A percentile compares a stretch with the other conserved stretches of the same genome.
Evolutionary conservation across 2,113 vertebrate species (phyloP).

Genomic region (Lagenorhynchus albirostris): DNA sequence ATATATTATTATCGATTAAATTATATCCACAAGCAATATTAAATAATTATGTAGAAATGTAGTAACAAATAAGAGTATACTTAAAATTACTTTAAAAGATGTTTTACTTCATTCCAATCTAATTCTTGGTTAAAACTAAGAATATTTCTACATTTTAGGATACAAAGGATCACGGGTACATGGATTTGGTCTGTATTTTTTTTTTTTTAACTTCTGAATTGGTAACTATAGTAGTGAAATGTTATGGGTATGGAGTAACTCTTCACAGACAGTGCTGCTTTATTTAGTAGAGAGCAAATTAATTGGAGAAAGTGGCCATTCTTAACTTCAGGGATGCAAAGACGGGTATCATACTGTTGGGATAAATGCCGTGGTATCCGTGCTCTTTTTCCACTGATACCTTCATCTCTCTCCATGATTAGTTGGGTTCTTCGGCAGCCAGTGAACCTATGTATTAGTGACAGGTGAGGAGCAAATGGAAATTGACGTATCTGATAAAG

Average conservation of each 20-base stretch:
- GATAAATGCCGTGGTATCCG: background rate
- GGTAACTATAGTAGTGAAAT: conserved; percentile 26
- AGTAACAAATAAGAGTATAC: conserved; percentile 66
- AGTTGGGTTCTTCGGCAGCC: background rate
- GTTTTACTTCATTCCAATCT: conserved; percentile 76
- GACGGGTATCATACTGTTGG: conserved; percentile 2
- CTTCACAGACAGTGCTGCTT: conserved; percentile 50
- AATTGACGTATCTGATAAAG: conserved; percentile 60
- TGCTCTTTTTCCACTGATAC: background rate
- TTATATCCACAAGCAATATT: conserved; percentile 81
- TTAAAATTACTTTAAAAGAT: conserved; percentile 74
- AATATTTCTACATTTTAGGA: conserved; percentile 72
- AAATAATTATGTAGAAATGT: conserved; percentile 76
- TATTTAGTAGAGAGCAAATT: conserved; percentile 50
- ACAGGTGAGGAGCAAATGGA: conserved; percentile 54
- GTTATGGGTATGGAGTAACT: conserved; percentile 18
- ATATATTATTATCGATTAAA: conserved; percentile 79
- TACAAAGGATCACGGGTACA: conserved; percentile 68
- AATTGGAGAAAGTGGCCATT: conserved; percentile 33
- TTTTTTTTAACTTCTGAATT: conserved; percentile 51
- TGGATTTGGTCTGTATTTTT: conserved; percentile 55
- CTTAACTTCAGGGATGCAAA: conserved; percentile 63
- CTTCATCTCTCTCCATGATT: background rate
- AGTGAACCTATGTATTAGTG: background rate
- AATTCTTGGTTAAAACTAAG: conserved; percentile 75